Percentiles rank a stretch among this genome's conserved stretches.
phyloP scores from a whole-genome alignment of 1,140 invertebrate genomes.

The Eupristina koningsbergeri region DNA sequence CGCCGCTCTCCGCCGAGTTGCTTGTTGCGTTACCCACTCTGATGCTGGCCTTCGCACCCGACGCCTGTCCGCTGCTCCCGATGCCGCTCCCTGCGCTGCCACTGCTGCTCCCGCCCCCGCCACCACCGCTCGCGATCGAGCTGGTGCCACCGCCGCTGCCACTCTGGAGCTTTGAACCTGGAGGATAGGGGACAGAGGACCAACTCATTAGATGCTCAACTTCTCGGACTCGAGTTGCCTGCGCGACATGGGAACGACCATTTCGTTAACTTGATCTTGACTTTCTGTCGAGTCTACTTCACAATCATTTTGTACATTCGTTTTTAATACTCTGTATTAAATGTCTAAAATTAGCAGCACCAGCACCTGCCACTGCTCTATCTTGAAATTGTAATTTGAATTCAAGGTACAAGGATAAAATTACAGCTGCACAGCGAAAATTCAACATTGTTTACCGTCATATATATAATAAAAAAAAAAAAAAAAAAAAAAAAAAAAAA shows the following conservation, averaged over 20 bases:
- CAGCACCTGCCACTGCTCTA: neutral
- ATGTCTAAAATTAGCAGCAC: neutral
- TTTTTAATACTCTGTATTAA: neutral
- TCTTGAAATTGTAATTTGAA: neutral
- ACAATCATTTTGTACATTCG: too few species aligned
- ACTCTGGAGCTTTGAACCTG: slow-evolving; percentile 47
- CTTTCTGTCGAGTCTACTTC: too few species aligned
- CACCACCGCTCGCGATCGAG: neutral
- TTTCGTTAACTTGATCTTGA: too few species aligned
- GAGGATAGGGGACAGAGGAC: neutral
- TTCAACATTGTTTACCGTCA: neutral
- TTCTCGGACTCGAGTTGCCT: neutral
- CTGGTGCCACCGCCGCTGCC: slow-evolving; percentile 17
- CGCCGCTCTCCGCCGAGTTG: slow-evolving; percentile 72
- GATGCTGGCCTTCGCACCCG: slow-evolving; percentile 72
- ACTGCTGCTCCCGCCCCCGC: neutral
- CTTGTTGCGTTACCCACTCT: slow-evolving; percentile 74
- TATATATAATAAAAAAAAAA: too few species aligned
- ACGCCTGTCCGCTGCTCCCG: slow-evolving; percentile 62
- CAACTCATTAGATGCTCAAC: neutral
- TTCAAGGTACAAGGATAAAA: neutral
- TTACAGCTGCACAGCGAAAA: neutral
- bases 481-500: too few species aligned
- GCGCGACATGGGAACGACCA: neutral
- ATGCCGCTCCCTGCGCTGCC: neutral